Evolutionary conservation across 2,113 vertebrate genomes (phyloP).

Genomic region (Labrus mixtus): DNA sequence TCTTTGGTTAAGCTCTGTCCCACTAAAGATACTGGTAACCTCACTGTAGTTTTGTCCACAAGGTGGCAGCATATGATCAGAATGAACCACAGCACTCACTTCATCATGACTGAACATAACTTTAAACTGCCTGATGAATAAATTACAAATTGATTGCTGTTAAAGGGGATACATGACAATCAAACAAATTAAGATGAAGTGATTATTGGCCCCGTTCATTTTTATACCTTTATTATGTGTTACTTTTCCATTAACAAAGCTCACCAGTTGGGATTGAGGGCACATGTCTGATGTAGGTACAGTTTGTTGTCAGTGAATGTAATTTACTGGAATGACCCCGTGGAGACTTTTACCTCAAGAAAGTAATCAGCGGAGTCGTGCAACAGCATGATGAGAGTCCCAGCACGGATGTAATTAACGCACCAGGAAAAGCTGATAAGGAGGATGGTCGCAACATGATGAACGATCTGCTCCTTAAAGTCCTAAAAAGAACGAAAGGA

Average conservation of each 20-base stretch:
- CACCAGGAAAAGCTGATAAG: conserved; percentile 98
- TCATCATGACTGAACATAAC: background rate
- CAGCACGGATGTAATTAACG: conserved; percentile 93
- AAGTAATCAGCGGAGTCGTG: conserved; percentile 94
- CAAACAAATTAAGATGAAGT: background rate
- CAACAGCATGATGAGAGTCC: conserved; percentile 94
- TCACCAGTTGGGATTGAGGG: background rate
- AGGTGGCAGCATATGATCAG: conserved; percentile 59
- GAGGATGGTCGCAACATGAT: conserved; percentile 94
- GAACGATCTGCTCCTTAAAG: conserved; percentile 95
- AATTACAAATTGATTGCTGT: background rate
- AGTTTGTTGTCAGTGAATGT: background rate
- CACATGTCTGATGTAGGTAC: background rate
- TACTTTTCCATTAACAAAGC: too few relatives aligned
- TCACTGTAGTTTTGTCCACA: conserved; percentile 44
- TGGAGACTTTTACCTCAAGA: conserved; percentile 86
- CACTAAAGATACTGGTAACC: background rate
- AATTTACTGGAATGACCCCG: background rate
- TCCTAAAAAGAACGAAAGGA: conserved; percentile 80
- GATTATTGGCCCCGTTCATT: background rate
- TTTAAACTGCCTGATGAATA: background rate
- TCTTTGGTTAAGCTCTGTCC: too few relatives aligned
- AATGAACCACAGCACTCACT: background rate
- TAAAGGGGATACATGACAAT: background rate
- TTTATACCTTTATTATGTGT: too few relatives aligned